Evolutionary conservation across 2,797 vertebrate species (phyloP), one percentile per base, ranked within the genome.

Genomic region (Enoplosus armatus): DNA sequence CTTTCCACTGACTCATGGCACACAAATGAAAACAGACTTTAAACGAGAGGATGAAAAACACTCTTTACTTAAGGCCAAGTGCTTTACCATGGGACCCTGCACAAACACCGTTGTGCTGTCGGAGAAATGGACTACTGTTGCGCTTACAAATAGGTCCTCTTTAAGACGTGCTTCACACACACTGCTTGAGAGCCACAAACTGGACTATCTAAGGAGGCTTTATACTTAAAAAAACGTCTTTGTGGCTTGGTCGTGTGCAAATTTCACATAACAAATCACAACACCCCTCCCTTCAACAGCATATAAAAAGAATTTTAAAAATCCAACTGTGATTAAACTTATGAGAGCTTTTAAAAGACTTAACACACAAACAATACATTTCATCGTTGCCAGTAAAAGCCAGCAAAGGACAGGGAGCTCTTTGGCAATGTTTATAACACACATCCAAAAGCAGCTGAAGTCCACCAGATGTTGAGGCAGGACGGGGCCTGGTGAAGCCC

Each of bases 381-480:
- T 84, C 60, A 71, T 54, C 48, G 3, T 54, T 79, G 69, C 84
- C 86, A 82, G 85, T 87, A 89, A 84, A 83, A 86, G 73, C 64
- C 73, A 66, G 76, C 26, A 53, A 73, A 83, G 85, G 83, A 92
- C 77, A 87, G 80, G 75, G 60, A 83, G 75, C 87, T 76, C 77
- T 87, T 68, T 88, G 87, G 93, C 89, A 84, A 77, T 90, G 89
- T 91, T 94, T 92, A 93, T 85, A 94, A 85, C 78, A 80, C 75
- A 89, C 83, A 90, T 91, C 83, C 87, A 87, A 89, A 85, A 89
- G 85, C 64, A 90, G 90, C 86, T 93, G 93, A 94, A 90, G 87
- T 80, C 89, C 85, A 90, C 93, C 94, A 95, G 94, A 95, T 95
- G 94, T 93, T 92, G 82, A 63, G 71, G 85, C 82, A 90, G 87